phyloP scores from a whole-genome alignment of 2,113 vertebrate genomes.

The Echinops telfairi region DNA sequence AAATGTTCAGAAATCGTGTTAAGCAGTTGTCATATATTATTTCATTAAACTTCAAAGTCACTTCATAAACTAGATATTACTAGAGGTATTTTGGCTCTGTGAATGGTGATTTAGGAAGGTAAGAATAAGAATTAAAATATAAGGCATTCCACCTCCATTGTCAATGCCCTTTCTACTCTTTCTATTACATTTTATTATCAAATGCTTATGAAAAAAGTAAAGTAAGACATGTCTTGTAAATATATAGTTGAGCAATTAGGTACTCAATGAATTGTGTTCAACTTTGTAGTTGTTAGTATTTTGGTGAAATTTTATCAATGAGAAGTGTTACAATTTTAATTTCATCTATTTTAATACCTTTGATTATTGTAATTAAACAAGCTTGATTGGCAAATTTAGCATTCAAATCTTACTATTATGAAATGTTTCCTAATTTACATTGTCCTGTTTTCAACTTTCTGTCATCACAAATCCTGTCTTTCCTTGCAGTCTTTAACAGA shows the following conservation, averaged over 20 bases:
- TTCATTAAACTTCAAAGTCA: no score
- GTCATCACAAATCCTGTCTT: constrained; percentile 28
- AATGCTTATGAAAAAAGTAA: not conserved
- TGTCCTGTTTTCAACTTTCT: constrained; percentile 58
- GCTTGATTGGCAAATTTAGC: constrained; percentile 20
- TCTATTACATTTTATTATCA: not conserved
- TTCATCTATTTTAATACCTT: constrained; percentile 54
- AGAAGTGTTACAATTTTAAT: constrained; percentile 31
- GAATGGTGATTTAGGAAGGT: not conserved
- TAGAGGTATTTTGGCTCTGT: not conserved
- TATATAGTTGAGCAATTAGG: not conserved
- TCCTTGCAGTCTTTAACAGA: constrained; percentile 37
- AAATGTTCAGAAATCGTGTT: not conserved
- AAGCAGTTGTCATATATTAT: not conserved
- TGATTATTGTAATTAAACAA: constrained; percentile 42
- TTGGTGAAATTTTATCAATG: constrained; percentile 20
- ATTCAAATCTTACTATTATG: constrained; percentile 48
- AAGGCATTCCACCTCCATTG: not conserved
- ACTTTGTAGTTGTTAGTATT: not conserved
- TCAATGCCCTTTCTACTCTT: not conserved
- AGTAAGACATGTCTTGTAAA: not conserved
- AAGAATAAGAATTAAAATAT: not conserved
- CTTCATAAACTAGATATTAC: not conserved
- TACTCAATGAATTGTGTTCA: not conserved
- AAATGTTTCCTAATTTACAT: constrained; percentile 64